Conservation (phyloP, 2,888 invertebrate species). For the Andrena bucephala region DNA sequence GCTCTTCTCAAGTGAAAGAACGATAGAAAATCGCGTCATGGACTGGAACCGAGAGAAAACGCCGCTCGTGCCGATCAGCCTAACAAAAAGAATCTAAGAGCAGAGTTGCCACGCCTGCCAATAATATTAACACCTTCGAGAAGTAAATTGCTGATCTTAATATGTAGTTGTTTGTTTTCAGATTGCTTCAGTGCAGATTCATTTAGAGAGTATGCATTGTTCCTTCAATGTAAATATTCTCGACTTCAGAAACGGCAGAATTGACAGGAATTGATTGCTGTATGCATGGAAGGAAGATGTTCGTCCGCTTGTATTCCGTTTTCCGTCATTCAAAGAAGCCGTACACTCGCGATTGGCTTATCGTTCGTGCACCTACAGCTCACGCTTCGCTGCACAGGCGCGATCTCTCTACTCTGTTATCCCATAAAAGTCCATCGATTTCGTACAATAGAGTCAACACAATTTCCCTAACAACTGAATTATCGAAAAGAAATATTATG, state of each 20-base stretch:
- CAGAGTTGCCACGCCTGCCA: no score
- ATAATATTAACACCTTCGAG: no score
- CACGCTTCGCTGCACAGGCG: background rate
- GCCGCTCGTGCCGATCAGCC: no score
- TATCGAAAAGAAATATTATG: background rate
- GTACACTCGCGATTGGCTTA: conserved; percentile 42
- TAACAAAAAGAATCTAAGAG: no score
- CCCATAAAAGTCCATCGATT: conserved; percentile 16
- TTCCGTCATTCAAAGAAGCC: conserved; percentile 56
- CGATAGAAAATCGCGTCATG: no score
- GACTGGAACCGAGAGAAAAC: no score
- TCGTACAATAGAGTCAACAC: background rate
- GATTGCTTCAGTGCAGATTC: no score
- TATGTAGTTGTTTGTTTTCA: no score
- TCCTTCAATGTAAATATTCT: background rate
- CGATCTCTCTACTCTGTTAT: conserved; percentile 1
- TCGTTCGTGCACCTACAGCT: conserved; percentile 40
- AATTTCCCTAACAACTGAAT: conserved; percentile 3
- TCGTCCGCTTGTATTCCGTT: conserved; percentile 44
- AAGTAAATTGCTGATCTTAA: no score
- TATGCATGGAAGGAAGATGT: conserved; percentile 15
- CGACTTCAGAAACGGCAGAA: background rate
- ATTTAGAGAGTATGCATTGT: background rate
- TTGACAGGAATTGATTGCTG: background rate
- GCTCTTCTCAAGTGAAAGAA: no score